Evolutionary conservation across 2,113 vertebrate species (phyloP).

Genomic region (Thamnaconus septentrionalis): DNA sequence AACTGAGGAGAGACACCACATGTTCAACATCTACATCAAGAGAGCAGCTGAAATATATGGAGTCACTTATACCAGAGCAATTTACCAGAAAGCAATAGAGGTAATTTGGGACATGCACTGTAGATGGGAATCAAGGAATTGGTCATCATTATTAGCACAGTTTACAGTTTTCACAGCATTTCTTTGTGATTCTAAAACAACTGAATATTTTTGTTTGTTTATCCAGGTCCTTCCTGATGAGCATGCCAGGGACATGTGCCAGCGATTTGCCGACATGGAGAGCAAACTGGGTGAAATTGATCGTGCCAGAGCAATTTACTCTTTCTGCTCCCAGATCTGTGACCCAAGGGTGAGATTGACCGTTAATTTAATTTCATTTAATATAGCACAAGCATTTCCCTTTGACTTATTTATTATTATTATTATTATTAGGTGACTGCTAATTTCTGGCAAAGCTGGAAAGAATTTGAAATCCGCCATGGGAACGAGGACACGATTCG

Average conservation of each 20-base stretch:
- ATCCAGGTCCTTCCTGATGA: slow-evolving; percentile 85
- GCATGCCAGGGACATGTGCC: slow-evolving; percentile 90
- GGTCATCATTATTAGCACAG: no score
- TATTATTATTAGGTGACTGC: slow-evolving; percentile 78
- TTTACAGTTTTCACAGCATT: no score
- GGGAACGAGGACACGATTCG: slow-evolving; percentile 93
- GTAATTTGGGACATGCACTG: slow-evolving; percentile 48
- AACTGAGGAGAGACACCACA: slow-evolving; percentile 82
- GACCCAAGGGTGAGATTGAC: slow-evolving; percentile 83
- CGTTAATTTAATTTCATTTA: not conserved
- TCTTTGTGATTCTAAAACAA: not conserved
- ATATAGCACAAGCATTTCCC: not conserved
- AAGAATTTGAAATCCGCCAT: slow-evolving; percentile 92
- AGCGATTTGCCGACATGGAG: slow-evolving; percentile 94
- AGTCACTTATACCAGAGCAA: slow-evolving; percentile 89
- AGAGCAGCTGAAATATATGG: slow-evolving; percentile 92
- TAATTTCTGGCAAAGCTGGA: slow-evolving; percentile 92
- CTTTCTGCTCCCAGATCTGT: slow-evolving; percentile 93
- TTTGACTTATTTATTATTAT: not conserved
- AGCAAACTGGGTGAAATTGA: slow-evolving; percentile 93
- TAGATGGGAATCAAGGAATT: not conserved
- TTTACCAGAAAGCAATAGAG: slow-evolving; percentile 93
- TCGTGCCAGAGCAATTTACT: slow-evolving; percentile 89
- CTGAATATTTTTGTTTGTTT: not conserved
- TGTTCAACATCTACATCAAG: slow-evolving; percentile 97